Conservation (phyloP, 2,113 vertebrate genomes). For the Coptodon rendalli region DNA sequence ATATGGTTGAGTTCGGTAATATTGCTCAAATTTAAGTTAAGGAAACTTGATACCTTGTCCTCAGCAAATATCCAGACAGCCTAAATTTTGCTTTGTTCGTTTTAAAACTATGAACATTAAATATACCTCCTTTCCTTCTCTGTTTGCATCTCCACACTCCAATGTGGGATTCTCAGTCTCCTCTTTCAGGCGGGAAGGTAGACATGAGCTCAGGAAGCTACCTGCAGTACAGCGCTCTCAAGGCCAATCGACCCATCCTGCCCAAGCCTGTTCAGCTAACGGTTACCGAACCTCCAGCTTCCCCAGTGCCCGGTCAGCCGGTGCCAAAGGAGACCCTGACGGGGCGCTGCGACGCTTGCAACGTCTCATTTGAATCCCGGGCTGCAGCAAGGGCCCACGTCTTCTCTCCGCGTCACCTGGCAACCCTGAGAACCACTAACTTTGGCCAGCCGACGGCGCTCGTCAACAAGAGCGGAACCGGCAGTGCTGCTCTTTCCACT, state of each 20-base stretch:
- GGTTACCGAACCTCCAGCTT: conserved; percentile 45
- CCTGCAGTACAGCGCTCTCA: conserved; percentile 75
- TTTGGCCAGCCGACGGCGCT: conserved; percentile 71
- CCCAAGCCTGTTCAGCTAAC: conserved; percentile 76
- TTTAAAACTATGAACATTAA: background rate
- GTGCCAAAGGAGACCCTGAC: conserved; percentile 69
- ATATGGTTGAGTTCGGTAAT: background rate
- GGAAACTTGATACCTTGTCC: background rate
- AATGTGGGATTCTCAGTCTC: conserved; percentile 41
- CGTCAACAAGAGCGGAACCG: conserved; percentile 65
- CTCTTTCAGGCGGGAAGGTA: conserved; percentile 60
- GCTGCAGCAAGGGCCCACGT: conserved; percentile 85
- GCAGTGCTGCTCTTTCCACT: conserved; percentile 30
- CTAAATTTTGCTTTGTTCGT: background rate
- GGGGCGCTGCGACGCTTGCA: conserved; percentile 81
- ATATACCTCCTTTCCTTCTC: background rate
- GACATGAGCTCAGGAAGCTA: conserved; percentile 73
- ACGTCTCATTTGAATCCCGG: conserved; percentile 82
- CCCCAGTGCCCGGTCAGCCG: conserved; percentile 55
- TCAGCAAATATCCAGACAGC: background rate
- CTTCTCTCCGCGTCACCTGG: conserved; percentile 83
- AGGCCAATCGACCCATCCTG: conserved; percentile 76
- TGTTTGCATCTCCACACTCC: background rate
- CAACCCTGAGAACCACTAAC: conserved; percentile 79
- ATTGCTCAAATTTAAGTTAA: background rate